Evolutionary conservation across 2,888 invertebrate species (phyloP).

Genomic region (Embidobia sp.): DNA sequence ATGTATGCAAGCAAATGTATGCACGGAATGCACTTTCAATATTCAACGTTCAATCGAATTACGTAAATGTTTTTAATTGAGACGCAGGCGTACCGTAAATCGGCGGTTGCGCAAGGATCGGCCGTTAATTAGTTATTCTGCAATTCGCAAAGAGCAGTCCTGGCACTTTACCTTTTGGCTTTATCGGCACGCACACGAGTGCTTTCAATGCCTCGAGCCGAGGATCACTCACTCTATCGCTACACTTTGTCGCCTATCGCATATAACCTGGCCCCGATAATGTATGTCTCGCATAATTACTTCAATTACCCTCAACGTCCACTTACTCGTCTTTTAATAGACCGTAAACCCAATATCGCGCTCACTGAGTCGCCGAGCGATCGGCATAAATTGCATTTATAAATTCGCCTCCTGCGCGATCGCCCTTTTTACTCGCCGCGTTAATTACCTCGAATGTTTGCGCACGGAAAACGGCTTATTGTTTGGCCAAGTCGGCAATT

Average conservation of each 20-base stretch:
- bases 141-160: conserved; percentile 43
- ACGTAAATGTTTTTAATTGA: conserved; percentile 67
- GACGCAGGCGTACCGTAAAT: conserved; percentile 67
- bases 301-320: conserved; percentile 50
- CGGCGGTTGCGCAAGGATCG: conserved; percentile 64
- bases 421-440: conserved; percentile 38
- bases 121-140: conserved; percentile 61
- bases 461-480: conserved; percentile 32
- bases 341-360: conserved; percentile 41
- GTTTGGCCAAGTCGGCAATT: conserved; percentile 19
- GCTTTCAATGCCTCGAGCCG: conserved; percentile 55
- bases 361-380: conserved; percentile 24
- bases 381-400: conserved; percentile 48
- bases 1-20: conserved; percentile 13
- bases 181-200: no score
- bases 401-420: conserved; percentile 30
- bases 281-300: conserved; percentile 55
- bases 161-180: conserved; percentile 36
- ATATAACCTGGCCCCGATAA: conserved; percentile 30
- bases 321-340: conserved; percentile 52
- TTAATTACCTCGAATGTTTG: conserved; percentile 45
- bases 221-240: conserved; percentile 11
- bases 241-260: conserved; percentile 41
- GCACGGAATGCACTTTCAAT: conserved; percentile 32
- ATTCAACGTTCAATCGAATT: conserved; percentile 36